Evolutionary conservation across 2,888 invertebrate species (phyloP).

Genomic region (Oxyteleia sp.): DNA sequence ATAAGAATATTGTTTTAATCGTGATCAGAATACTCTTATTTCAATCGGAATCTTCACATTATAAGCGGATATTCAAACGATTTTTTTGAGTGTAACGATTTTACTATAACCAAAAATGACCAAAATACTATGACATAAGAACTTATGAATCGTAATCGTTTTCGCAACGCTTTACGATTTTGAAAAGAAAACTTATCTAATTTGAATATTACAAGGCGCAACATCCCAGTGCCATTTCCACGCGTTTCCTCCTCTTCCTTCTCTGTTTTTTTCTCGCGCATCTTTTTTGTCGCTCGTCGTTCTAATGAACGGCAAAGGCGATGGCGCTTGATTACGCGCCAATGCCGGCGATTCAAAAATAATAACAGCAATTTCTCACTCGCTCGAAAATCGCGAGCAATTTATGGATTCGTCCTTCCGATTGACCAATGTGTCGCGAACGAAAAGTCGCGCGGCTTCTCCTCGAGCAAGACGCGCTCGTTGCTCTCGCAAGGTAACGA

Average conservation of each 20-base stretch:
- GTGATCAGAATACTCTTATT: too few relatives aligned
- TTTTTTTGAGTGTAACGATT: too few relatives aligned
- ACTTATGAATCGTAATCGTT: too few relatives aligned
- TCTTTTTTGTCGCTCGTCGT: slow-evolving; percentile 13
- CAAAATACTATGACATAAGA: too few relatives aligned
- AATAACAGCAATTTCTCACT: slow-evolving; percentile 44
- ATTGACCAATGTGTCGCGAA: neutral
- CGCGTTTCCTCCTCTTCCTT: neutral
- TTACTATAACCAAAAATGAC: too few relatives aligned
- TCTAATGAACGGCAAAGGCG: slow-evolving; percentile 47
- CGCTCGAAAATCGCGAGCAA: slow-evolving; percentile 36
- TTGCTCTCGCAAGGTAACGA: neutral
- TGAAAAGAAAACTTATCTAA: slow-evolving; percentile 3
- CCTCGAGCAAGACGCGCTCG: neutral
- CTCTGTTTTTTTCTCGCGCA: neutral
- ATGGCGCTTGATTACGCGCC: slow-evolving; percentile 49
- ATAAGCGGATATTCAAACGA: too few relatives aligned
- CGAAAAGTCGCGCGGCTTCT: neutral
- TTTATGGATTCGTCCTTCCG: slow-evolving; percentile 34
- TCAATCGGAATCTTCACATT: too few relatives aligned
- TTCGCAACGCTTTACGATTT: neutral
- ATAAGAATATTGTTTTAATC: too few relatives aligned
- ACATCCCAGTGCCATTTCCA: slow-evolving; percentile 16
- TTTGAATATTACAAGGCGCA: slow-evolving; percentile 29
- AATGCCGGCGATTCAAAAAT: slow-evolving; percentile 50